phyloP scores from a whole-genome alignment of 2,113 vertebrate species.

The Alces alces region DNA sequence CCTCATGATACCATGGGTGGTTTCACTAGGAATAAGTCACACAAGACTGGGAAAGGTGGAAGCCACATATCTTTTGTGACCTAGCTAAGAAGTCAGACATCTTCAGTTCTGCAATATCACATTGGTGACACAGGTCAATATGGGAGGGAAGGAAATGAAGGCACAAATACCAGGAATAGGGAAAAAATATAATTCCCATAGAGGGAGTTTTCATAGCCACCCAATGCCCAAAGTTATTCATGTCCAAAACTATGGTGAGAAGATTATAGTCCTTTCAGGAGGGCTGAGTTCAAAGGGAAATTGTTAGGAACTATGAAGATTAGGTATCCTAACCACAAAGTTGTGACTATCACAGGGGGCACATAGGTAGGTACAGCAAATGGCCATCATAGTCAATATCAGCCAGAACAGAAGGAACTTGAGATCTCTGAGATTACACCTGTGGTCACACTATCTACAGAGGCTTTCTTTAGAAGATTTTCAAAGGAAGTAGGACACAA shows the following conservation, averaged over 20 bases:
- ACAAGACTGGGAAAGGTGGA: neutral
- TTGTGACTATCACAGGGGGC: neutral
- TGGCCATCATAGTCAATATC: neutral
- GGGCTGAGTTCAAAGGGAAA: neutral
- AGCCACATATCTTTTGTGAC: neutral
- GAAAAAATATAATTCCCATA: neutral
- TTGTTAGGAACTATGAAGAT: neutral
- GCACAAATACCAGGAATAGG: neutral
- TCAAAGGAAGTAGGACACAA: neutral
- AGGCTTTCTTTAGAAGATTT: neutral
- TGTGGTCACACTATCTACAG: neutral
- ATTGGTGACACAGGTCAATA: neutral
- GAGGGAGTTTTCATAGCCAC: neutral
- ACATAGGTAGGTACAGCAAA: neutral
- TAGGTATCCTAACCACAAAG: neutral
- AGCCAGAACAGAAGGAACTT: neutral
- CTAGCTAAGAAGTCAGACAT: neutral
- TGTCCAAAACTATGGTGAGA: neutral
- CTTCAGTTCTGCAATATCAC: neutral
- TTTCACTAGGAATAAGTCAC: neutral
- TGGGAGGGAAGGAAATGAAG: neutral
- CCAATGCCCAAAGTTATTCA: neutral
- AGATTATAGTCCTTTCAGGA: neutral
- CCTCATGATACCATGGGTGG: neutral
- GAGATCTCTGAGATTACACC: neutral